Conservation (phyloP, 2,797 vertebrate species). For the Dermochelys coriacea region DNA sequence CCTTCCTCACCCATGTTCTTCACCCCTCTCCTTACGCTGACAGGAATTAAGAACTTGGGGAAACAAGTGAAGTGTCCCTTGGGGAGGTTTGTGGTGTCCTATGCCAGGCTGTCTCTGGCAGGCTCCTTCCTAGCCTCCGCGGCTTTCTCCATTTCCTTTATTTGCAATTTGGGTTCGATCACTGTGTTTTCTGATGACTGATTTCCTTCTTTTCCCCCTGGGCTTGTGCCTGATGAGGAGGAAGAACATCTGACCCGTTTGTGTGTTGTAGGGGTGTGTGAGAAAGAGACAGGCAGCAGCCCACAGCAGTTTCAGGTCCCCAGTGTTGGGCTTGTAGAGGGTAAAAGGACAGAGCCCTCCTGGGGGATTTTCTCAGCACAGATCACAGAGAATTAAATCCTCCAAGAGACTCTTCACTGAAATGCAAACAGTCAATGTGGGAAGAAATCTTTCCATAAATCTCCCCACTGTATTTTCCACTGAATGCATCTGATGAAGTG, state of each 20-base stretch:
- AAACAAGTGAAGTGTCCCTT: not conserved
- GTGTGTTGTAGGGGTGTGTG: slow-evolving; percentile 40
- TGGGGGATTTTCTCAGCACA: slow-evolving; percentile 57
- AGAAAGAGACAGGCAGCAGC: slow-evolving; percentile 67
- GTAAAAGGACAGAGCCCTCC: slow-evolving; percentile 37
- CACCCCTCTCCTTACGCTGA: slow-evolving; percentile 65
- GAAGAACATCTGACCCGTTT: slow-evolving; percentile 74
- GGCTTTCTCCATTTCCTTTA: slow-evolving; percentile 36
- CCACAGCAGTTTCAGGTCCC: slow-evolving; percentile 73
- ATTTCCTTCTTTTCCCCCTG: slow-evolving; percentile 69
- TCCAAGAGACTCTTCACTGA: slow-evolving; percentile 3
- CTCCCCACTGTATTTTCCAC: no score
- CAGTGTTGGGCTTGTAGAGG: slow-evolving; percentile 68
- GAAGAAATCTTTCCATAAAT: not conserved
- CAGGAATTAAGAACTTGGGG: not conserved
- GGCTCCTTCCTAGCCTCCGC: not conserved
- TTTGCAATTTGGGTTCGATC: slow-evolving; percentile 40
- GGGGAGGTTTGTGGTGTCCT: not conserved
- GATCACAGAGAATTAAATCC: slow-evolving; percentile 48
- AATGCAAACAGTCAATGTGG: slow-evolving; percentile 21
- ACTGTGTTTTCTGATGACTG: slow-evolving; percentile 50
- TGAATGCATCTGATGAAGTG: no score
- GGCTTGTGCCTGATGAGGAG: slow-evolving; percentile 70
- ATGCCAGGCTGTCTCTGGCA: not conserved
- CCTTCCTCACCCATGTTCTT: not conserved